Evolutionary conservation across 2,797 vertebrate genomes (phyloP), one percentile per base, ranked within the genome.

Genomic region (Acanthurus leucopareius): DNA sequence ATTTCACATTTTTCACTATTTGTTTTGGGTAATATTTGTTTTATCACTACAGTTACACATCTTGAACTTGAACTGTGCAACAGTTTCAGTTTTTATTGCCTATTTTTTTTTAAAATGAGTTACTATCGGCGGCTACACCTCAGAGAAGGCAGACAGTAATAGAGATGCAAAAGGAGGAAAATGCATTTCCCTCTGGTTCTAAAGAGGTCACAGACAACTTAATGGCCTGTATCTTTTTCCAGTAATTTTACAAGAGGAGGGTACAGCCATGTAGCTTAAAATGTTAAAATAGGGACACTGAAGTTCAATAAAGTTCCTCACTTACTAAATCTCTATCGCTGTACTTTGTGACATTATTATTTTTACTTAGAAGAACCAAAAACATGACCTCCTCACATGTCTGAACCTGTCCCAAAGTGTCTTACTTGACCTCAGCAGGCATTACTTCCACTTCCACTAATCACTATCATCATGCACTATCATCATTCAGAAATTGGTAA

Each of bases 111-210:
- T 3, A 32, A 32, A 32, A 32, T 32, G 28, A 32, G 28, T 32
- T 5, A 32, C 28, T 59, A 53, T 28, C 58, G 59, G 49, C 52
- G 40, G 25, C 53, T 59, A 35, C 22, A 48, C 48, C 56, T 57
- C 68, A 1, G 73, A 56, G 65, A 58, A 59, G 22, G 15, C 17
- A 35, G 54, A 25, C 28, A 45, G 44, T 56, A 49, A 53, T 45
- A 14, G 60, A 75, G 48, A 49, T 5, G 5, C 45, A 51, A 66
- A 51, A 58, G 66, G 62, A 62, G 51, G 54, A 28, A 77, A 38
- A n/a, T 78, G 45, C 32, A 25, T 76, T 74, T 73, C 56, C 53
- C 44, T 51, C 40, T 7, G 38, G 53, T 40, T 54, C 19, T 22
- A 35, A 58, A 74, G 13, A 82, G 48, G 32, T 71, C 64, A 73